Conservation (phyloP, 2,113 vertebrate species). For the Centropus bengalensis region DNA sequence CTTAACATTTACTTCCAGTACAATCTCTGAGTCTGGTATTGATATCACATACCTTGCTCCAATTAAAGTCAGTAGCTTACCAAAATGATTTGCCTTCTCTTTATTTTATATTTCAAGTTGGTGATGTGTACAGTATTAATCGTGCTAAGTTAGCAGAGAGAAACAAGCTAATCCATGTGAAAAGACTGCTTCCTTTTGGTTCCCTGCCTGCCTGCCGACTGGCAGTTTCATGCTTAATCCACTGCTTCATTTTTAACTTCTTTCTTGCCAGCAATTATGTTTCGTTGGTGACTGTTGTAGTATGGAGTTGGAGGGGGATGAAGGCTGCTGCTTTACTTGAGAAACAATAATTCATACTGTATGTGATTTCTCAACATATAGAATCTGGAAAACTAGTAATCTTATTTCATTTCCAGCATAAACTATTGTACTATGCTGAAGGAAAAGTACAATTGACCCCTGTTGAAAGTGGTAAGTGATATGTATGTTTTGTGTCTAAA, state of each 20-base stretch:
- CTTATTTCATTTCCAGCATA: conserved; percentile 60
- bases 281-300: conserved; percentile 44
- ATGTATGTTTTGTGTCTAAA: not conserved
- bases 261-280: conserved; percentile 61
- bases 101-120: not conserved
- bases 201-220: not conserved
- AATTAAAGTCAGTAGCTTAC: not conserved
- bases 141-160: not conserved
- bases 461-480: conserved; percentile 15
- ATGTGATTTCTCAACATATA: conserved; percentile 63
- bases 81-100: not conserved
- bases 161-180: not conserved
- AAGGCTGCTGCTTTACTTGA: conserved; percentile 32
- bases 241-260: conserved; percentile 53
- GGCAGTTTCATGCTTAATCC: conserved; percentile 27
- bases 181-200: not conserved
- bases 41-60: not conserved
- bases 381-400: conserved; percentile 57
- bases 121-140: not conserved
- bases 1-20: not conserved
- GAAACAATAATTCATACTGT: conserved; percentile 37
- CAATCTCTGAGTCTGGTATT: not conserved
- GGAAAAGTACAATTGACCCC: conserved; percentile 9
- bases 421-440: conserved; percentile 28
- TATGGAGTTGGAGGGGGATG: not conserved